Conservation (phyloP, 2,888 invertebrate genomes). For the Macropis europaea region DNA sequence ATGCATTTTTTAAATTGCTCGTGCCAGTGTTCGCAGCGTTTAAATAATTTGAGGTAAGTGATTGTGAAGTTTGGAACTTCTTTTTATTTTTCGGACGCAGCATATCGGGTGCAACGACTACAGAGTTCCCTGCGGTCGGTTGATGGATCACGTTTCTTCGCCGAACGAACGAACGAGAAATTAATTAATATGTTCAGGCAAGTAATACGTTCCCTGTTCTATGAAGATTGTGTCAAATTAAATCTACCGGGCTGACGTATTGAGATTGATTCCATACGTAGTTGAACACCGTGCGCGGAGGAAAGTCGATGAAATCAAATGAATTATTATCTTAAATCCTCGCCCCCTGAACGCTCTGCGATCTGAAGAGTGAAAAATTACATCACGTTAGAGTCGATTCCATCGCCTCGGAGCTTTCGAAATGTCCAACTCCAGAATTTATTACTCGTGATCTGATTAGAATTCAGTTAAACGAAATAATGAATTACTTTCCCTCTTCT, state of each 20-base stretch:
- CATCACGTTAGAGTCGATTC: too few species aligned
- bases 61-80: background rate
- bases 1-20: too few species aligned
- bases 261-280: constrained; percentile 40
- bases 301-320: background rate
- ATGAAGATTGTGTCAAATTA: constrained; percentile 27
- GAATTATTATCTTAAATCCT: background rate
- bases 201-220: constrained; percentile 27
- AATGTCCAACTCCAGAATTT: too few species aligned
- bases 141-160: constrained; percentile 31
- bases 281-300: too few species aligned
- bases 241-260: constrained; percentile 25
- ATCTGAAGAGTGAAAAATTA: background rate
- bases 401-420: too few species aligned
- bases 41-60: too few species aligned
- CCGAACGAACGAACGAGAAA: constrained; percentile 17
- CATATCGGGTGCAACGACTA: constrained; percentile 1
- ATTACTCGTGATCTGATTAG: too few species aligned
- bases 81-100: background rate
- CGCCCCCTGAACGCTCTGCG: background rate
- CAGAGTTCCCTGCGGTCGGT: background rate
- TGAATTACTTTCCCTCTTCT: too few species aligned
- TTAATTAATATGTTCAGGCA: constrained; percentile 35
- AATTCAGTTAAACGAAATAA: too few species aligned
- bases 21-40: too few species aligned